Conservation (phyloP, 2,888 invertebrate genomes). For the Chalcis sispes region DNA sequence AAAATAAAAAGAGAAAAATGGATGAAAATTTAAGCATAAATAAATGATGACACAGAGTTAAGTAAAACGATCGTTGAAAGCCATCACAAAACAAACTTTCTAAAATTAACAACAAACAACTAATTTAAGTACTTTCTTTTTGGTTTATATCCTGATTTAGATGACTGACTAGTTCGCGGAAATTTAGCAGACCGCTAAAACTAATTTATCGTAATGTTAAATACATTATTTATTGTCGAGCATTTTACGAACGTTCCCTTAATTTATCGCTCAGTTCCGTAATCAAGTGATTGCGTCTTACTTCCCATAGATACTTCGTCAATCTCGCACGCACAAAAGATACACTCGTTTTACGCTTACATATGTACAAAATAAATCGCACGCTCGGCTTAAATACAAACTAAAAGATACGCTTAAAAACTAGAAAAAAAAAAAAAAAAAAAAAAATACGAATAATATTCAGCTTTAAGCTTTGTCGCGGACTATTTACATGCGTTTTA, state of each 20-base stretch:
- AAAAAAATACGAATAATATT: neutral
- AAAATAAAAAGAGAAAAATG: too few relatives aligned
- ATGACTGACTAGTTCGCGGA: conserved; percentile 38
- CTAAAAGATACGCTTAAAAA: conserved; percentile 28
- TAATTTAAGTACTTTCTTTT: conserved; percentile 49
- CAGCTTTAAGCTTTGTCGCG: conserved; percentile 10
- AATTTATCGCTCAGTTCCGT: neutral
- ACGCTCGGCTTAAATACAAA: neutral
- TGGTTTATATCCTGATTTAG: conserved; percentile 36
- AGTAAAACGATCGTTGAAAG: neutral
- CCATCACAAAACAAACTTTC: conserved; percentile 23
- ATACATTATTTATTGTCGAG: neutral
- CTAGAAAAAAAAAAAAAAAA: conserved; percentile 10
- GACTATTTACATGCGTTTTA: conserved; percentile 27
- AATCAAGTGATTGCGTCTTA: too few relatives aligned
- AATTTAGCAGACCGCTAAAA: conserved; percentile 32
- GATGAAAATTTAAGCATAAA: neutral
- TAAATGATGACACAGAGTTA: neutral
- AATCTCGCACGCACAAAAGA: neutral
- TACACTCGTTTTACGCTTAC: conserved; percentile 1
- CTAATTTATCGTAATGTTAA: conserved; percentile 21
- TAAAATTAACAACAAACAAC: conserved; percentile 27
- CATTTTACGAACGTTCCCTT: neutral
- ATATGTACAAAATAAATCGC: conserved; percentile 18
- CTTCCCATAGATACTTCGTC: conserved; percentile 18